These are phyloP conservation scores for Allolobophora icterica DNA, from an alignment of 2,888 invertebrate species.

Conservation along the genomic window DNA sequence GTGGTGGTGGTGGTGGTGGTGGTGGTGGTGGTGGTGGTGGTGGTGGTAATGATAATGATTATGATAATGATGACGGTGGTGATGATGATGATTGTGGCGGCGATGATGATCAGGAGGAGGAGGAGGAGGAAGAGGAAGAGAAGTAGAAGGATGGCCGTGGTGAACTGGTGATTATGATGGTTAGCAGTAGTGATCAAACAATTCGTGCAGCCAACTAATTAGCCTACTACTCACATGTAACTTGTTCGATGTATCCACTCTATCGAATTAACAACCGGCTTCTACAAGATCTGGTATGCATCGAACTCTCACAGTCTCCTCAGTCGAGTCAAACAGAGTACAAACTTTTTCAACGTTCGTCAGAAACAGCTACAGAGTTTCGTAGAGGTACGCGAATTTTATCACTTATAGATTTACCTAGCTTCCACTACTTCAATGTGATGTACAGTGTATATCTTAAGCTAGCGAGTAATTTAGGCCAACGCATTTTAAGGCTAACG, in stretches of 20 bases:
- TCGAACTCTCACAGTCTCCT: neutral
- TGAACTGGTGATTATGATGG: too few relatives aligned
- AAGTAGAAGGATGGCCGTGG: neutral
- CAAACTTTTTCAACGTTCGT: neutral
- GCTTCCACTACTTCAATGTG: neutral
- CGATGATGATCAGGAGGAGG: constrained; percentile 22
- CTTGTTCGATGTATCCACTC: neutral
- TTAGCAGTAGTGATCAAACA: neutral
- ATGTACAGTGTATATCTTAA: too few relatives aligned
- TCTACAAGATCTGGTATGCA: neutral
- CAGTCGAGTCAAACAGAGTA: neutral
- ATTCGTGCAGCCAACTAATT: neutral
- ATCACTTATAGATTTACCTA: neutral
- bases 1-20: too few relatives aligned
- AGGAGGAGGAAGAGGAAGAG: neutral
- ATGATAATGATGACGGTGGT: constrained; percentile 27
- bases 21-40: too few relatives aligned
- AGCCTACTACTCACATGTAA: neutral
- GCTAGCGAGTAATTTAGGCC: too few relatives aligned
- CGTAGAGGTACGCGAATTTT: neutral
- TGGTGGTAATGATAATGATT: constrained; percentile 1
- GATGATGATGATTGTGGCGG: constrained; percentile 32
- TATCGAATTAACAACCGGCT: neutral
- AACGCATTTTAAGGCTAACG: too few relatives aligned
- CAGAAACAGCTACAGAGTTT: neutral